These are phyloP conservation scores for Pseudomyrmex concolor DNA, from an alignment of 1,140 invertebrate genomes.

Conservation along the genomic window DNA sequence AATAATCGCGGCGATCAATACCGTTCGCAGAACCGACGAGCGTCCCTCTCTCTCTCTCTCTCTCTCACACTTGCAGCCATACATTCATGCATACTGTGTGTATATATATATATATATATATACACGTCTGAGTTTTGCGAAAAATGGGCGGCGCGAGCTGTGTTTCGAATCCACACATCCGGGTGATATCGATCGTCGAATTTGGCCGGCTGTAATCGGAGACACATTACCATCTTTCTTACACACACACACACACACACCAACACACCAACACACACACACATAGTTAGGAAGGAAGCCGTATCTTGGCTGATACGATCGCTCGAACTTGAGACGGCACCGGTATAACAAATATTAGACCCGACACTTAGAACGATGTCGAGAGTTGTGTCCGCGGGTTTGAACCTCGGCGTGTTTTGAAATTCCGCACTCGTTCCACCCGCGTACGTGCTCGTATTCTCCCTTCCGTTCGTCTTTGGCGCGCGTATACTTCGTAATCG, in stretches of 20 bases:
- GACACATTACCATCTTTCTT: too few relatives aligned
- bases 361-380: conserved; percentile 53
- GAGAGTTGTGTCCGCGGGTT: conserved; percentile 25
- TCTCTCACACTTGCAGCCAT: neutral
- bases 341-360: conserved; percentile 68
- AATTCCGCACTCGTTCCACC: conserved; percentile 75
- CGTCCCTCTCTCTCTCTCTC: neutral
- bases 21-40: conserved; percentile 14
- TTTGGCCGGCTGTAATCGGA: neutral
- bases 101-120: neutral
- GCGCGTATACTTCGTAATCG: conserved; percentile 25
- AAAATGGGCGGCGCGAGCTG: neutral
- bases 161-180: neutral
- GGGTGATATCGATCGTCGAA: conserved; percentile 9
- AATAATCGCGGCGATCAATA: conserved; percentile 69
- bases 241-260: too few relatives aligned
- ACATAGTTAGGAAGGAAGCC: conserved; percentile 63
- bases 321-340: conserved; percentile 65
- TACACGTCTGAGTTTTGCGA: neutral
- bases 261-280: too few relatives aligned
- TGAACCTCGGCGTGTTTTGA: conserved; percentile 66
- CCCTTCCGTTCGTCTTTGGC: conserved; percentile 60
- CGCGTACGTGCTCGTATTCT: conserved; percentile 68
- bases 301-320: conserved; percentile 49
- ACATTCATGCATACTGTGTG: neutral